These are phyloP conservation scores for Ornithoptera priamus DNA, from an alignment of 2,888 invertebrate genomes.

Conservation along the genomic window DNA sequence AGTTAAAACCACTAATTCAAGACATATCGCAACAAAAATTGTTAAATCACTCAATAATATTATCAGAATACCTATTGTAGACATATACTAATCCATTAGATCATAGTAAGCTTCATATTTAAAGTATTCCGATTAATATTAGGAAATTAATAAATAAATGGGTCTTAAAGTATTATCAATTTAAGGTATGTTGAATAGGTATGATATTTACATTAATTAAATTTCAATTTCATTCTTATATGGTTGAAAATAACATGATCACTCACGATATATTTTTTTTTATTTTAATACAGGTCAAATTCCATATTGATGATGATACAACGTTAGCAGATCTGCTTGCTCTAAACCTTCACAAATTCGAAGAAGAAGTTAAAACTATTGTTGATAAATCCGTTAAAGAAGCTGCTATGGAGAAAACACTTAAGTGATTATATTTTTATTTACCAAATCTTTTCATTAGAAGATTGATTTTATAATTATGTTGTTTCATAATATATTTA, in stretches of 20 bases:
- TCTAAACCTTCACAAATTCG: conserved; percentile 93
- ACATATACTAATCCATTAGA: conserved; percentile 29
- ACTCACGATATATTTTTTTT: not conserved
- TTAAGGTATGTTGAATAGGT: conserved; percentile 13
- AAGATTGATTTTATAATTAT: not conserved
- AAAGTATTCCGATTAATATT: not conserved
- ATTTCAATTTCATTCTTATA: not conserved
- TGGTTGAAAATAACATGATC: not conserved
- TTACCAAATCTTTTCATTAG: not conserved
- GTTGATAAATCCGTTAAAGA: conserved; percentile 98
- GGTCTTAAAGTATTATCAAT: not conserved
- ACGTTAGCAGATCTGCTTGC: conserved; percentile 93
- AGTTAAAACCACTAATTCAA: conserved; percentile 41
- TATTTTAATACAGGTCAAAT: conserved; percentile 81
- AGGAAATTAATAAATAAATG: not conserved
- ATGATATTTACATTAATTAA: not conserved
- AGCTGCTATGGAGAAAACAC: conserved; percentile 96
- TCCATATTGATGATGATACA: conserved; percentile 90
- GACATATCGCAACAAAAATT: conserved; percentile 42
- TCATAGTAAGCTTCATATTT: not conserved
- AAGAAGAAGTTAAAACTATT: conserved; percentile 96
- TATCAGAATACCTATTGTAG: conserved; percentile 67
- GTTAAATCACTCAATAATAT: conserved; percentile 47
- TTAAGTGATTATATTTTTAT: conserved; percentile 68
- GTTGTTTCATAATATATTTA: not conserved